Percentiles rank a stretch among this genome's conserved stretches.
Conservation (phyloP, 2,888 invertebrate genomes). For the Parnassius smintheus region DNA sequence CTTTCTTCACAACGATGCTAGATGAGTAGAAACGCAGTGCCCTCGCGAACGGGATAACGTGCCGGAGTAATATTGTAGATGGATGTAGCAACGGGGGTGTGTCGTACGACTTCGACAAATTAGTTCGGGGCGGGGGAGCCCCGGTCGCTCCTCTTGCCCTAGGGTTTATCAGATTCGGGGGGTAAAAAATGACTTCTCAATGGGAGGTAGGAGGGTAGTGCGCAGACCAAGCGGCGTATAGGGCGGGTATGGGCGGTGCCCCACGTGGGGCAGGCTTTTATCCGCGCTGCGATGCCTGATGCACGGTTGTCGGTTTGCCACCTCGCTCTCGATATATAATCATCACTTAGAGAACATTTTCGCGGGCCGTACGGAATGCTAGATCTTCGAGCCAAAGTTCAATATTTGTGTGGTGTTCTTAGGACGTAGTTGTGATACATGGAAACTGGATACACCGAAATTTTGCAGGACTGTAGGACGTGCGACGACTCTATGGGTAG, state of each 20-base stretch:
- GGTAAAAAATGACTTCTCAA: constrained; percentile 80
- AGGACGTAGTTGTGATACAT: constrained; percentile 53
- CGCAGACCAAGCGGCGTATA: constrained; percentile 57
- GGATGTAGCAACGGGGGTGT: constrained; percentile 80
- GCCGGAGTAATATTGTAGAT: constrained; percentile 80
- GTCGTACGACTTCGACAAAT: constrained; percentile 79
- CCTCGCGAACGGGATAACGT: constrained; percentile 77
- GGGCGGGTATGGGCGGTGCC: constrained; percentile 74
- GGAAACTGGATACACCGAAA: constrained; percentile 57
- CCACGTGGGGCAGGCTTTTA: constrained; percentile 65
- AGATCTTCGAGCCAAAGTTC: constrained; percentile 40
- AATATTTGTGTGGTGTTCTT: constrained; percentile 50
- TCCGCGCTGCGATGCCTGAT: constrained; percentile 56
- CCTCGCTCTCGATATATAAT: constrained; percentile 44
- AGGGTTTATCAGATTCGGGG: constrained; percentile 78
- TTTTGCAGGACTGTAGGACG: constrained; percentile 53
- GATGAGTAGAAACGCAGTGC: constrained; percentile 74
- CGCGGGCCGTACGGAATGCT: constrained; percentile 49
- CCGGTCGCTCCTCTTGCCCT: constrained; percentile 54
- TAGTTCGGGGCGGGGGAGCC: constrained; percentile 81
- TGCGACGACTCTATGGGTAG: constrained; percentile 57
- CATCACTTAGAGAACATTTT: constrained; percentile 44
- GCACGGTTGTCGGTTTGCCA: constrained; percentile 44
- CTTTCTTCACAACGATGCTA: constrained; percentile 60
- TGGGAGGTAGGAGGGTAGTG: constrained; percentile 73